A percentile compares a stretch with the other conserved stretches of the same genome.
Evolutionary conservation across 2,113 vertebrate genomes (phyloP).

Genomic region (Aptenodytes patagonicus): DNA sequence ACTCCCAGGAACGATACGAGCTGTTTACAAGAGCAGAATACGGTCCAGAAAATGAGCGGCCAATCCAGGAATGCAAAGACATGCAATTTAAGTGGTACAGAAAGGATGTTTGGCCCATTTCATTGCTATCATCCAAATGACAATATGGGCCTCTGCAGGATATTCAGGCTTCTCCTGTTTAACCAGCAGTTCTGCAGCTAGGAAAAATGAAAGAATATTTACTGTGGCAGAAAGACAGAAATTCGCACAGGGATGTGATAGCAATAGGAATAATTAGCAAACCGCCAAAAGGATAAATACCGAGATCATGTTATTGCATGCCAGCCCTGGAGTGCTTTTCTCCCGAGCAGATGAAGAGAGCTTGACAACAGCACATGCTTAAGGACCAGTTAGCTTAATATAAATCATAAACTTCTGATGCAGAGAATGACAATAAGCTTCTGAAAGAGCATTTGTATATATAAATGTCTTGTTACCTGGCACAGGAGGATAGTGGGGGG

Average conservation of each 20-base stretch:
- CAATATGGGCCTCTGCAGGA: slow-evolving; percentile 48
- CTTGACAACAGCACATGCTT: slow-evolving; percentile 56
- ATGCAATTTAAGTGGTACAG: slow-evolving; percentile 10
- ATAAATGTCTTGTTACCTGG: not conserved
- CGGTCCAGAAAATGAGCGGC: slow-evolving; percentile 5
- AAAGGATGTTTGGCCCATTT: slow-evolving; percentile 27
- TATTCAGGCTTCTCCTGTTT: not conserved
- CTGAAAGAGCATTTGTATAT: not conserved
- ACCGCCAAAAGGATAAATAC: slow-evolving; percentile 61
- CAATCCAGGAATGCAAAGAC: slow-evolving; percentile 10
- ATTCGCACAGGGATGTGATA: not conserved
- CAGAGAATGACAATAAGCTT: not conserved
- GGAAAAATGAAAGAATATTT: slow-evolving; percentile 22
- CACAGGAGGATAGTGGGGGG: not conserved
- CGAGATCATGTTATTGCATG: slow-evolving; percentile 3
- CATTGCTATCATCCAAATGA: not conserved
- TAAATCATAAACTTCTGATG: slow-evolving; percentile 10
- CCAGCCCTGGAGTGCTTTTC: not conserved
- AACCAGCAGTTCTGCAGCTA: slow-evolving; percentile 5
- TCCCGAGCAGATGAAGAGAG: not conserved
- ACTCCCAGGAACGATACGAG: slow-evolving; percentile 23
- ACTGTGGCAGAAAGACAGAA: slow-evolving; percentile 42
- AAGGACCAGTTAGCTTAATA: slow-evolving; percentile 33
- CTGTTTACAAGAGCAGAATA: slow-evolving; percentile 48
- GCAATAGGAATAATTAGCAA: slow-evolving; percentile 64